These are phyloP conservation scores for Aethes cnicana DNA, from an alignment of 2,888 invertebrate species.

Conservation along the genomic window DNA sequence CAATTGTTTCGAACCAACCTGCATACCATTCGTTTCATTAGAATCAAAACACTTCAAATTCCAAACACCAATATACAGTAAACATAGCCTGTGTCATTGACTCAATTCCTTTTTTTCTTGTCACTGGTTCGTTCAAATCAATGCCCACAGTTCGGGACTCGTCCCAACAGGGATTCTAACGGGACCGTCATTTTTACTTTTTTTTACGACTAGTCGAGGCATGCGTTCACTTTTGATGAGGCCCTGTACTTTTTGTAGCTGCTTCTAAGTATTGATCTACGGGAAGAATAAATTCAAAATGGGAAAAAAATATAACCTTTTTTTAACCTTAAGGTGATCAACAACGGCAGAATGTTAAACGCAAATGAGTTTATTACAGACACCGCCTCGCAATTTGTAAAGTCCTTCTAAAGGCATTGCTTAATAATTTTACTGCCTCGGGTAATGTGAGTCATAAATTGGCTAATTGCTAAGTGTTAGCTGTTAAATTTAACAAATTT, in stretches of 20 bases:
- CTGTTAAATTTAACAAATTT: no score
- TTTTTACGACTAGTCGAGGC: slow-evolving; percentile 57
- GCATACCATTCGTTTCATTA: no score
- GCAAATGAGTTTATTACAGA: slow-evolving; percentile 24
- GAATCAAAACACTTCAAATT: neutral
- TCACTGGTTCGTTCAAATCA: slow-evolving; percentile 10
- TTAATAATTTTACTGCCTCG: neutral
- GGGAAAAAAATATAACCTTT: slow-evolving; percentile 20
- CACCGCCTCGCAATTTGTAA: slow-evolving; percentile 18
- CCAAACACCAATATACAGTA: slow-evolving; percentile 10
- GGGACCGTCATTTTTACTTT: slow-evolving; percentile 61
- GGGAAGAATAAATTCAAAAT: slow-evolving; percentile 13
- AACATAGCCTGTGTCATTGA: slow-evolving; percentile 19
- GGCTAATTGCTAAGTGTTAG: no score
- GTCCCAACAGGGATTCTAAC: slow-evolving; percentile 40
- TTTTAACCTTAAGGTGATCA: slow-evolving; percentile 5
- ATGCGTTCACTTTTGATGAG: slow-evolving; percentile 77
- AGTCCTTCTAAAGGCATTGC: slow-evolving; percentile 1
- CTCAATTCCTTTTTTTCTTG: slow-evolving; percentile 10
- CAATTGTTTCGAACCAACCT: no score
- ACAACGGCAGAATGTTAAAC: slow-evolving; percentile 9
- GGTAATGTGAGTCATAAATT: no score
- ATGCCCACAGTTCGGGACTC: slow-evolving; percentile 48
- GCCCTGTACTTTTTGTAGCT: slow-evolving; percentile 45
- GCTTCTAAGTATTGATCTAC: slow-evolving; percentile 35